Percentiles rank a stretch among this genome's conserved stretches.
Evolutionary conservation across 1,140 invertebrate genomes (phyloP).

Genomic region (Kradibia gibbosae): DNA sequence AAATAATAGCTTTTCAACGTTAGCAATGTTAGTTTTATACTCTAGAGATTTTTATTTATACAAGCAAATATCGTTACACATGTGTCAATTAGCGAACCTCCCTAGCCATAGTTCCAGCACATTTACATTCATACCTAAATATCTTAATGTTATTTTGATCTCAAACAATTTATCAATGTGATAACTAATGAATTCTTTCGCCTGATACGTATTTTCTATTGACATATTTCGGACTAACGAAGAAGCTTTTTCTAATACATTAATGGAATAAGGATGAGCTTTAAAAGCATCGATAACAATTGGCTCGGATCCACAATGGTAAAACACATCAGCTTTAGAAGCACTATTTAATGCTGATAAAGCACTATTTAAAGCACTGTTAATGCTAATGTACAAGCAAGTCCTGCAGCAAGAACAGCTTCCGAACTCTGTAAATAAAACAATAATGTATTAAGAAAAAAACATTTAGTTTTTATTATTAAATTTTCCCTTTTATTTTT

Average conservation of each 20-base stretch:
- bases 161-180: constrained; percentile 85
- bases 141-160: constrained; percentile 86
- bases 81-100: constrained; percentile 74
- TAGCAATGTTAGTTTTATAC: constrained; percentile 42
- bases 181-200: constrained; percentile 79
- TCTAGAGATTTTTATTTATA: constrained; percentile 20
- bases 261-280: constrained; percentile 77
- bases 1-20: constrained; percentile 34
- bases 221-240: constrained; percentile 92
- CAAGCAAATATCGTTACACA: constrained; percentile 41
- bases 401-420: constrained; percentile 75
- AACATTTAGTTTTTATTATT: background rate
- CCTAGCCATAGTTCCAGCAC: constrained; percentile 89
- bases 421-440: constrained; percentile 73
- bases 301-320: constrained; percentile 79
- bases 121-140: constrained; percentile 88
- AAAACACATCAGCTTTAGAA: constrained; percentile 80
- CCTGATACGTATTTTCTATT: constrained; percentile 81
- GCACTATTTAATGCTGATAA: constrained; percentile 81
- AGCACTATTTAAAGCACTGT: no score
- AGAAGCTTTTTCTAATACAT: constrained; percentile 84
- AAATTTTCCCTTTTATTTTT: background rate
- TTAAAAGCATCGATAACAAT: constrained; percentile 84
- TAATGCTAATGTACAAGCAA: constrained; percentile 81
- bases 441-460: constrained; percentile 15